These are phyloP conservation scores for Falco peregrinus DNA, from an alignment of 2,797 vertebrate species.

Conservation along the genomic window DNA sequence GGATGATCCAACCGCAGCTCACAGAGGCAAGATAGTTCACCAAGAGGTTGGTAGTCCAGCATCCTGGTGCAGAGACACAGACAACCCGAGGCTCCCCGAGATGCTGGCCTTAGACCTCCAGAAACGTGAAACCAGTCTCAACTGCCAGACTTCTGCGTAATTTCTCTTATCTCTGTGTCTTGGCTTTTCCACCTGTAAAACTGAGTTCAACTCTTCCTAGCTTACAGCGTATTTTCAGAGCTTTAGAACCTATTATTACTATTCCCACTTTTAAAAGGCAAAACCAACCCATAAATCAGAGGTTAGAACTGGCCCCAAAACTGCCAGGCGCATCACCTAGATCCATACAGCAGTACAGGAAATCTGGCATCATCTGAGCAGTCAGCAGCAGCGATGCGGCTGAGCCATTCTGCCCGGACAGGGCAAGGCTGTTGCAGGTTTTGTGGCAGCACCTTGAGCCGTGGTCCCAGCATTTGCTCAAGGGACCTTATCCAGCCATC, in stretches of 20 bases:
- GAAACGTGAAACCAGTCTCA: not conserved
- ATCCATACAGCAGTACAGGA: not conserved
- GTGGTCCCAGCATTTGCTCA: not conserved
- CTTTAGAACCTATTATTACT: not conserved
- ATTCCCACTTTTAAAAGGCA: not conserved
- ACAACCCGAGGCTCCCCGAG: not conserved
- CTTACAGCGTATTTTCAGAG: not conserved
- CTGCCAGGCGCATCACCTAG: not conserved
- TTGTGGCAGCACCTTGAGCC: not conserved
- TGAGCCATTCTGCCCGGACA: not conserved
- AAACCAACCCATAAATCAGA: not conserved
- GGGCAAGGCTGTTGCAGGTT: not conserved
- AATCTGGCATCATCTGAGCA: not conserved
- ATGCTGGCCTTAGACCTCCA: not conserved
- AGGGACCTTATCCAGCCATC: not conserved
- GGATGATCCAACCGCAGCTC: not conserved
- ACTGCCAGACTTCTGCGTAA: not conserved
- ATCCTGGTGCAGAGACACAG: not conserved
- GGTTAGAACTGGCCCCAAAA: not conserved
- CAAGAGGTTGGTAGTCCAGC: not conserved
- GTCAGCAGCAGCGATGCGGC: not conserved
- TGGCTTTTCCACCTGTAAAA: not conserved
- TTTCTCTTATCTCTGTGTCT: not conserved
- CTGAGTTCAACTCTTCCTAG: not conserved
- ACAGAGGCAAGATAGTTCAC: rapidly evolving